Base-by-base conservation (phyloP, 2,888 invertebrate species). In the Ophion ventricosus region DNA sequence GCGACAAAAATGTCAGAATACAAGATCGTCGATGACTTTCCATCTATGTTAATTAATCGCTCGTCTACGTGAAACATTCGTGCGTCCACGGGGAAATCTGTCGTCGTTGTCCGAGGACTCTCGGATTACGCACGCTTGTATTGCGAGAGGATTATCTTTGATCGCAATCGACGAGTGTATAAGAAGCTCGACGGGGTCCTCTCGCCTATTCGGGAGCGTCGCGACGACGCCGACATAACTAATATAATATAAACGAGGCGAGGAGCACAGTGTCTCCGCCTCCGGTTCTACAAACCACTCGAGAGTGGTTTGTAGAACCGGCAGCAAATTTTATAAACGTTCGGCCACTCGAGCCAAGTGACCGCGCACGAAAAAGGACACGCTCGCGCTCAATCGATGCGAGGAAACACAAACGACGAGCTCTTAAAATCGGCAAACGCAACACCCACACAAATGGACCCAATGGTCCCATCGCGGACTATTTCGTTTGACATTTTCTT, bases 91-190 rank as follows among this genome's bases (percentile, higher is more conserved):
- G 2, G 49, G 43, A 49, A 10, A 2, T 14, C 40, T 25, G 17
- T 49, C 49, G 4, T 4, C 17, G 17, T 17, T 49, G 49, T 17
- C 49, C 17, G 17, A 17, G 49, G 17, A 49, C 17, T 49, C 26
- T 49, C 26, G 81, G 78, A 81, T 84, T 75, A 75, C 35, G 29
- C 23, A 26, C 56, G 73, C 11, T 56, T 64, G 49, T 67, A 66
- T 66, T 49, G 76, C 56, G 25, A 74, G 25, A 74, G 82, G 74
- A 83, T 83, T 83, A 83, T 69, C 70, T 70, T 81, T 67, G 79
- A 84, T 84, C 81, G 72, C 79, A 81, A 84, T 72, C 78, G 81
- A 84, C 84, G 64, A 78, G 80, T 80, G 57, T 20, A 20, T 80
- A 40, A 35, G 57, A 20, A 76, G 75, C 80, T 80, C 67, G 35